These are phyloP conservation scores for Diaperis boleti DNA, from an alignment of 2,888 invertebrate species.

Conservation along the genomic window DNA sequence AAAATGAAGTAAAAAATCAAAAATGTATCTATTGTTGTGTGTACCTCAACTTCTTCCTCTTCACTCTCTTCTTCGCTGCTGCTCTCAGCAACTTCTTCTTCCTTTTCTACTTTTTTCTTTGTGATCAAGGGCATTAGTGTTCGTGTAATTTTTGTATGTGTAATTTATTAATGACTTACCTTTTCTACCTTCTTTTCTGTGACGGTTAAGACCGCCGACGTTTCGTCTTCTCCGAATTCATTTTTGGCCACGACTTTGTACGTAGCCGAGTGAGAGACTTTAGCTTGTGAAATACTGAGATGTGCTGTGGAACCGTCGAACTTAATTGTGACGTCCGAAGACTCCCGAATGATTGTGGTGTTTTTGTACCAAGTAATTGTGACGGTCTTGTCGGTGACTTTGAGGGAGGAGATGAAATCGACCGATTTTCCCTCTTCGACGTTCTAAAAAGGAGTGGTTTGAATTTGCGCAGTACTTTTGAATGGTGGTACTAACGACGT, in stretches of 20 bases:
- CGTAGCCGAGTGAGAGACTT: conserved; percentile 80
- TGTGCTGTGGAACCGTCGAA: conserved; percentile 88
- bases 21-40: conserved; percentile 40
- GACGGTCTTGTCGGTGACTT: conserved; percentile 82
- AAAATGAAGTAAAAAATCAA: conserved; percentile 10
- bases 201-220: conserved; percentile 87
- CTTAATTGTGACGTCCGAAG: conserved; percentile 81
- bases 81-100: conserved; percentile 53
- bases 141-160: conserved; percentile 17
- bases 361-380: conserved; percentile 90
- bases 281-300: conserved; percentile 81
- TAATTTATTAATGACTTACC: conserved; percentile 38
- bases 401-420: conserved; percentile 82
- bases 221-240: conserved; percentile 91
- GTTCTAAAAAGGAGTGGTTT: conserved; percentile 66
- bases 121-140: conserved; percentile 29
- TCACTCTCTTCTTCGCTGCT: conserved; percentile 50
- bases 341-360: conserved; percentile 80
- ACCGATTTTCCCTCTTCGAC: conserved; percentile 80
- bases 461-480: not conserved
- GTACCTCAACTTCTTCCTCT: conserved; percentile 59
- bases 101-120: conserved; percentile 68
- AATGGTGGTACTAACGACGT: conserved; percentile 72
- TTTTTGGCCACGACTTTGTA: conserved; percentile 91
- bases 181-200: conserved; percentile 68